Evolutionary conservation across 2,113 vertebrate species (phyloP).

Genomic region (Nibea albiflora): DNA sequence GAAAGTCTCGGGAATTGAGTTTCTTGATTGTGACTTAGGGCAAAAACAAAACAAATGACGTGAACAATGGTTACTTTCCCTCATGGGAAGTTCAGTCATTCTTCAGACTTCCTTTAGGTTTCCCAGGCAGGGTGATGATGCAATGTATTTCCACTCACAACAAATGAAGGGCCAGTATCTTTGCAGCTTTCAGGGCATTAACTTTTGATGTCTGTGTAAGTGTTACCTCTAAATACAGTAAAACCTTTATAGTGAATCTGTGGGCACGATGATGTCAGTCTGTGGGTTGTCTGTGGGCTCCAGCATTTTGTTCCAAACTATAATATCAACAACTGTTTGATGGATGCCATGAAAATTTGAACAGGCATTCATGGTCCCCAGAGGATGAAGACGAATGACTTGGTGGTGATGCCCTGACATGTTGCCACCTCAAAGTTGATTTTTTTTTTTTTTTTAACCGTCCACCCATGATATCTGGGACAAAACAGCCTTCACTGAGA

Average conservation of each 20-base stretch:
- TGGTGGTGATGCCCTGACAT: not conserved
- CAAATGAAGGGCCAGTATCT: conserved; percentile 25
- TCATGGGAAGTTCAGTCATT: conserved; percentile 39
- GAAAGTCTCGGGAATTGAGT: conserved; percentile 42
- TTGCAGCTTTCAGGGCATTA: conserved; percentile 11
- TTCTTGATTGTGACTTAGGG: conserved; percentile 44
- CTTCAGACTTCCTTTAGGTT: conserved; percentile 50
- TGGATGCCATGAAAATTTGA: not conserved
- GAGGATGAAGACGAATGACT: not conserved
- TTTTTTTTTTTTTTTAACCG: too few species aligned
- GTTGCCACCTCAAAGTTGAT: too few species aligned
- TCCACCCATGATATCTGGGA: not conserved
- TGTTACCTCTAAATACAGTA: not conserved
- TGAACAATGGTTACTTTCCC: conserved; percentile 39
- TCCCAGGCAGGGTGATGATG: conserved; percentile 21
- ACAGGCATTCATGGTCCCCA: not conserved
- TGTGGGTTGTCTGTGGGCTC: not conserved
- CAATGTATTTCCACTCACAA: conserved; percentile 40
- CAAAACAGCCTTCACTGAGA: not conserved
- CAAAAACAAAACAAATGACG: conserved; percentile 50
- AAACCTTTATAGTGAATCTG: not conserved
- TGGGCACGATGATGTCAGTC: too few species aligned
- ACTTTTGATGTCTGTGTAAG: conserved; percentile 21
- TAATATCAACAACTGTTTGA: not conserved
- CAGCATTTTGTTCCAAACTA: not conserved